A percentile compares a stretch with the other conserved stretches of the same genome.
These are phyloP conservation scores for Lasioglossum figueresi DNA, from an alignment of 2,888 invertebrate genomes.

Conservation along the genomic window DNA sequence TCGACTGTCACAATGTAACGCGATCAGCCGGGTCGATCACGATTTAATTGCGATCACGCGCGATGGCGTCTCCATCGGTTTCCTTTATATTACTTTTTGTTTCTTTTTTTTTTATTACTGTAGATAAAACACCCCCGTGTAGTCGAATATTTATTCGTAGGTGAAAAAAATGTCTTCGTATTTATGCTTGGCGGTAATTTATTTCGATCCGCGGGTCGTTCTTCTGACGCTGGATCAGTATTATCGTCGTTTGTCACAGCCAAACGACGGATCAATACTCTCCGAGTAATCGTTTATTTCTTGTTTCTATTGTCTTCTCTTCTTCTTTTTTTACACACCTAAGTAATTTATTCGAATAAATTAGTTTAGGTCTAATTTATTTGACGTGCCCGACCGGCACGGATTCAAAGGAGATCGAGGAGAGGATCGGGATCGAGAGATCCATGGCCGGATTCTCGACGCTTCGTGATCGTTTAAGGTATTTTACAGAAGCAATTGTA, in stretches of 20 bases:
- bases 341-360: conserved; percentile 79
- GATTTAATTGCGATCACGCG: conserved; percentile 31
- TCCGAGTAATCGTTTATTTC: conserved; percentile 28
- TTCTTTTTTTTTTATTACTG: conserved; percentile 59
- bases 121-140: conserved; percentile 70
- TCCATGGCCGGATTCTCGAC: background rate
- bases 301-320: background rate
- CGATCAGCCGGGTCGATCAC: conserved; percentile 12
- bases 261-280: conserved; percentile 76
- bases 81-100: background rate
- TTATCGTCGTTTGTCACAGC: conserved; percentile 74
- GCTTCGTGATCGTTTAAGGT: conserved; percentile 43
- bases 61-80: background rate
- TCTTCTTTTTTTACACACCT: conserved; percentile 68
- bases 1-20: background rate
- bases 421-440: conserved; percentile 11
- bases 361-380: conserved; percentile 75
- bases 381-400: conserved; percentile 47
- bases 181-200: conserved; percentile 64
- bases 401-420: background rate
- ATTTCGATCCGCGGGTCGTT: conserved; percentile 41
- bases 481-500: conserved; percentile 45
- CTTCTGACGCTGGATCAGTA: conserved; percentile 70
- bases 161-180: conserved; percentile 50
- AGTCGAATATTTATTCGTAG: conserved; percentile 76